phyloP scores from a whole-genome alignment of 2,113 vertebrate species.

The Myrmecophaga tridactyla region DNA sequence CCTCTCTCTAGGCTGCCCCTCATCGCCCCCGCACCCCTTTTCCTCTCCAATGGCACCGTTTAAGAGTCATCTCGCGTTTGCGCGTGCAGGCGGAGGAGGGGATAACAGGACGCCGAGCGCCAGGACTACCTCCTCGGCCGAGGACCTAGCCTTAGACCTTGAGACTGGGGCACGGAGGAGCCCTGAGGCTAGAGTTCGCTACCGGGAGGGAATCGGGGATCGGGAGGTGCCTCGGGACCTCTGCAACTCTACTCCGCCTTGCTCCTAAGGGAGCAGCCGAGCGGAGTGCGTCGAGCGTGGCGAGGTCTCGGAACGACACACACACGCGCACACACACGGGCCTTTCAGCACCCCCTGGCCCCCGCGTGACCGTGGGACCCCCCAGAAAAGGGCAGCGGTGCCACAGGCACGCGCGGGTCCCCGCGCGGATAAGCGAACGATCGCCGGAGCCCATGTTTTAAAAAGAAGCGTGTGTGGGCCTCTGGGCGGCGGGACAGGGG shows the following conservation, averaged over 20 bases:
- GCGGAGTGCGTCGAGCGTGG: not conserved
- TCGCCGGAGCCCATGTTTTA: not conserved
- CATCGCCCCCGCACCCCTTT: accelerated
- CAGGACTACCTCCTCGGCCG: not conserved
- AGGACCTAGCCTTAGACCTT: conserved; percentile 7
- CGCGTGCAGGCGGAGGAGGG: not conserved
- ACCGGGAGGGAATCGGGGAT: not conserved
- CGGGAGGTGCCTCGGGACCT: not conserved
- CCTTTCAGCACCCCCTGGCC: not conserved
- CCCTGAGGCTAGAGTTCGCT: not conserved
- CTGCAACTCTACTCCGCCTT: not conserved
- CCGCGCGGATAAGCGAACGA: not conserved
- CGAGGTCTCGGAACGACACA: not conserved
- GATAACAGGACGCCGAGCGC: not conserved
- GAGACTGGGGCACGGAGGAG: not conserved
- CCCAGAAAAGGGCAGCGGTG: not conserved
- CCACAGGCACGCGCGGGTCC: not conserved
- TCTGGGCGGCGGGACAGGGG: not conserved
- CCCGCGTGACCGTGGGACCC: too few species aligned
- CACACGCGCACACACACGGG: not conserved
- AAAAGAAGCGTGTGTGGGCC: too few species aligned
- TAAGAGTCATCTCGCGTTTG: not conserved
- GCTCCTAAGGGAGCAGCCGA: not conserved
- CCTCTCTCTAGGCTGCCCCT: accelerated
- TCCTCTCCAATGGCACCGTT: not conserved